Evolutionary conservation across 2,113 vertebrate species (phyloP).

Genomic region (Silurus glanis): DNA sequence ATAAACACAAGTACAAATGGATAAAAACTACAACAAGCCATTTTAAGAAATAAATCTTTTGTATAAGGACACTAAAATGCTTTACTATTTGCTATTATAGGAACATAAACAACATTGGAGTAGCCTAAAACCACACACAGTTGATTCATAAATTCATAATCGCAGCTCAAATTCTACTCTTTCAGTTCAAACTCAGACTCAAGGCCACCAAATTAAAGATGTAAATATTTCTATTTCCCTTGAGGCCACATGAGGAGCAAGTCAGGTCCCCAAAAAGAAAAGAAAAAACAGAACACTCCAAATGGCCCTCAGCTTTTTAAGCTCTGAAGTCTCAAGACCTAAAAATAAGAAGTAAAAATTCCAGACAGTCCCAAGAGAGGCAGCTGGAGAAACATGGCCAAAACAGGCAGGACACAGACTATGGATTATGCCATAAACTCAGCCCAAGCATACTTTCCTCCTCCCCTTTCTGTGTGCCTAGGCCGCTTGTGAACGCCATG

Average conservation of each 20-base stretch:
- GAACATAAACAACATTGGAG: not conserved
- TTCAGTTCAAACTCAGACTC: not conserved
- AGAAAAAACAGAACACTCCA: constrained; percentile 11
- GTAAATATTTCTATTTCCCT: constrained; percentile 28
- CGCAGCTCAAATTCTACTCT: not conserved
- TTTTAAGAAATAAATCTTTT: not conserved
- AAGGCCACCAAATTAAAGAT: not conserved
- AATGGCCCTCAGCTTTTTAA: constrained; percentile 24
- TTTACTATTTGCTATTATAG: not conserved
- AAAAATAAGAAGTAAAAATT: constrained; percentile 46
- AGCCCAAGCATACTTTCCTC: not conserved
- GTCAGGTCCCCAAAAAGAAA: constrained; percentile 7
- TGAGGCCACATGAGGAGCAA: constrained; percentile 6
- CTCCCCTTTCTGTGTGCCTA: not conserved
- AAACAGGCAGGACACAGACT: constrained; percentile 2
- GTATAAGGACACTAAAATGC: not conserved
- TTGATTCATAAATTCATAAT: not conserved
- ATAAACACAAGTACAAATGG: not conserved
- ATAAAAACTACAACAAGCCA: not conserved
- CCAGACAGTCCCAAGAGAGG: constrained; percentile 27
- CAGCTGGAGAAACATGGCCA: constrained; percentile 56
- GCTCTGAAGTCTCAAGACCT: constrained; percentile 5
- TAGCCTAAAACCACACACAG: not conserved
- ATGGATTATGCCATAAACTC: constrained; percentile 4
- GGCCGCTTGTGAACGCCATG: not conserved